Base-by-base conservation (phyloP, 1,140 invertebrate species). In the Drosophila trapezifrons region DNA sequence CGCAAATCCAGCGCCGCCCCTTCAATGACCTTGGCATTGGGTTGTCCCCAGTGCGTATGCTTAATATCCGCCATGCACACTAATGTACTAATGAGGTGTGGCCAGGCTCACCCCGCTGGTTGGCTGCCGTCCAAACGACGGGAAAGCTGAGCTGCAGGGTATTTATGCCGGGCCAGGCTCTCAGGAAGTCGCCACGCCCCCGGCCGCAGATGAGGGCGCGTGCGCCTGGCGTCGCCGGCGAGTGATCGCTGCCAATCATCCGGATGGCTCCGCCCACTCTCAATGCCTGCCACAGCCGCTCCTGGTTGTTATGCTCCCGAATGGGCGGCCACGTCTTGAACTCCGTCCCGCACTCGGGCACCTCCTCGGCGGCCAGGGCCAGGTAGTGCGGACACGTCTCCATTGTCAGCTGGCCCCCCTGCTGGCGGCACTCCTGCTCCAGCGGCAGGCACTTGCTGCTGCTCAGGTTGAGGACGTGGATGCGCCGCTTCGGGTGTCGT, bases 361-460 rank as follows among this genome's bases (percentile, higher is more conserved):
- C 93, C 37, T 94, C 90, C 76, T 95, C 95, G 15, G 95, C 93
- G 35, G 92, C 92, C 10, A 96, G 81, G 2, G 93, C 93, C n/a
- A 96, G 91, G 87, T 96, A 96, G 85, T 96, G 96, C 60, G 95
- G 94, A 86, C 95, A 96, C 0, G 96, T 96, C 89, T 96, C 96
- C 0, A 94, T 94, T 0, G 95, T 95, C 17, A 96, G 89, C 25
- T 83, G 91, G 5, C 89, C 92, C 6, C 93, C 93, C 27, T 80
- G 57, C 65, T 93, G 93, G 12, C 93, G 92, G 49, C 93, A 73
- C 10, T 79, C 65, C 15, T 94, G 91, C 35, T 94, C 65, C 32
- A 65, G 13, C 2, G 92, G 87, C 18, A 95, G 76, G n/a, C 94
- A 94, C 12, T 93, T 92, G 0, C 94, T 93, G 10, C 95, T 93